Conservation (phyloP, 2,797 vertebrate species). For the Lutra lutra region DNA sequence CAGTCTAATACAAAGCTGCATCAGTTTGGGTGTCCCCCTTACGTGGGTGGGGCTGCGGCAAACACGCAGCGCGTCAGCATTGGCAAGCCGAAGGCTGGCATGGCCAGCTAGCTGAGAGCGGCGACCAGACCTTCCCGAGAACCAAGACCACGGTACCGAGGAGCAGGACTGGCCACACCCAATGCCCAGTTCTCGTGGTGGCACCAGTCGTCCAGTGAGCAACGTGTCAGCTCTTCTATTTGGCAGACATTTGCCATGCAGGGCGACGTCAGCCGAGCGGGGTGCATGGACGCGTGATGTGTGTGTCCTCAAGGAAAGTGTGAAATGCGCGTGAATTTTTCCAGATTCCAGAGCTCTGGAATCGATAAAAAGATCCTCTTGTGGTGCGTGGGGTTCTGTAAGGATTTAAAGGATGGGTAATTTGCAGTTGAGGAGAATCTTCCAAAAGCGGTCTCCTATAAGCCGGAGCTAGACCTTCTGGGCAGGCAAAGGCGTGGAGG, state of each 20-base stretch:
- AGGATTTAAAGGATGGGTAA: background rate
- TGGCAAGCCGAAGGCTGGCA: background rate
- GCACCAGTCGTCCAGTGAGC: too few relatives aligned
- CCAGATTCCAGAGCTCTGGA: background rate
- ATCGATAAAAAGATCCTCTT: rapidly evolving
- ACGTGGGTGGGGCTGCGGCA: background rate
- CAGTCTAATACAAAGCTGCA: background rate
- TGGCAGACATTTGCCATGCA: rapidly evolving
- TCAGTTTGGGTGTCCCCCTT: background rate
- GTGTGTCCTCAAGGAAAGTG: background rate
- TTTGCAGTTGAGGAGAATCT: background rate
- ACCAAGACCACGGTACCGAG: background rate
- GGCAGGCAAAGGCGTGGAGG: background rate
- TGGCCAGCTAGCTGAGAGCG: background rate
- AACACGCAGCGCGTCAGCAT: background rate
- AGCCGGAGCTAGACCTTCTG: background rate
- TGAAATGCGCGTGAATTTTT: too few relatives aligned
- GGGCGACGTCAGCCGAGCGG: rapidly evolving
- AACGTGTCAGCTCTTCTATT: too few relatives aligned
- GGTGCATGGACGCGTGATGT: rapidly evolving
- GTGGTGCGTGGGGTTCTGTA: rapidly evolving
- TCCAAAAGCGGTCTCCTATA: background rate
- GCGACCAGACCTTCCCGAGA: background rate
- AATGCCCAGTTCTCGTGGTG: rapidly evolving
- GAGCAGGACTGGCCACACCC: rapidly evolving